Base-by-base conservation (phyloP, 1,140 invertebrate genomes). In the Saxidomus purpurata region DNA sequence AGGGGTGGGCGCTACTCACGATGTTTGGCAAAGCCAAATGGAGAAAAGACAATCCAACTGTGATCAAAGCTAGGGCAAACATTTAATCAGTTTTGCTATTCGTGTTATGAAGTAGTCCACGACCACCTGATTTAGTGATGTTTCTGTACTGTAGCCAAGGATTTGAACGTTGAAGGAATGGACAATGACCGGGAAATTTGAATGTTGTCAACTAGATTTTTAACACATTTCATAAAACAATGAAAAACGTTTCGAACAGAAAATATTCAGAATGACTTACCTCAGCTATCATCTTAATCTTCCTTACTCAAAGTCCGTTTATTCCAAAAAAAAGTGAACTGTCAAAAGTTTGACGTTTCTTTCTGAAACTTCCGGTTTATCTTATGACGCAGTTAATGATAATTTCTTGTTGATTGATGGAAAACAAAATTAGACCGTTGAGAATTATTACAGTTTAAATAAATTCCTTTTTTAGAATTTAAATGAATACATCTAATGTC, bases 331-430 rank as follows among this genome's bases (percentile, higher is more conserved):
- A 63, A 28, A 28, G 8, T 28, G 59, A 63, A 9, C 59, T 63
- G 59, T 63, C 59, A 63, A 63, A 43, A 63, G 1, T 63, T 63
- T 63, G 59, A 63, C 59, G n/a, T 63, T 28, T 63, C n/a, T 28
- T 63, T 28, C 25, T 9, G n/a, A 28, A 63, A 63, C 59, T 63
- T 63, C 59, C 59, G 59, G 59, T 63, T 25, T 8, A n/a, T 28
- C n/a, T 2, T 25, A 63, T 11, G 1, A 63, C 25, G 59, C 19
- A 63, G 59, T 11, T 3, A 63, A 63, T 63, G 8, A n/a, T 9
- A 28, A 28, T 63, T 22, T 13, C 15, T 11, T 4, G 52, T 19
- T 55, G 52, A 55, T 55, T 22, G 52, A 22, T 22, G 9, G 19
- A 55, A 55, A 55, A 55, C n/a, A 55, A 15, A 11, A 55, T 4